phyloP scores from a whole-genome alignment of 2,797 vertebrate species.

The Eremophila alpestris region DNA sequence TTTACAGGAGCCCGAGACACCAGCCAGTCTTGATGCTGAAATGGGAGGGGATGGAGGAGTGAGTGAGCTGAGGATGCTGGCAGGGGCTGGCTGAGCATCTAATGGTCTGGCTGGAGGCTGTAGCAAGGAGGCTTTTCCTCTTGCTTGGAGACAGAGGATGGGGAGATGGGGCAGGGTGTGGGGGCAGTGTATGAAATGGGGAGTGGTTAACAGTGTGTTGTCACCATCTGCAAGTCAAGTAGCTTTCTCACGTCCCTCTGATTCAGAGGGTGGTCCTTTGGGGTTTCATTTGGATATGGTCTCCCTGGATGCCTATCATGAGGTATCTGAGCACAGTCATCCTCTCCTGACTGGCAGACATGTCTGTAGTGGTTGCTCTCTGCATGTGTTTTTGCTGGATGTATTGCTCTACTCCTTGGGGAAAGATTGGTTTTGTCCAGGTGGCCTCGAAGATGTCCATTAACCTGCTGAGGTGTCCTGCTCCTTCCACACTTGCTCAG shows the following conservation, averaged over 20 bases:
- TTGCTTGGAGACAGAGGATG: not conserved
- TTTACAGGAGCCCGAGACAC: not conserved
- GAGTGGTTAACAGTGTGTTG: not conserved
- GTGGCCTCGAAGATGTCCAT: fast-evolving
- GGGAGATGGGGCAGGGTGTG: not conserved
- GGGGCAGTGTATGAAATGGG: not conserved
- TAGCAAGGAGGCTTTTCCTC: not conserved
- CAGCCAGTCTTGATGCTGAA: not conserved
- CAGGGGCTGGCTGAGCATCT: not conserved
- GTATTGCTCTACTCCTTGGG: not conserved
- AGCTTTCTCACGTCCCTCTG: not conserved
- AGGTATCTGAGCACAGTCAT: not conserved
- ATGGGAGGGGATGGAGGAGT: not conserved
- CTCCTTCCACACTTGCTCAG: not conserved
- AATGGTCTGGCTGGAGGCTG: not conserved
- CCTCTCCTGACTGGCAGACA: not conserved
- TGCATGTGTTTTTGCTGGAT: not conserved
- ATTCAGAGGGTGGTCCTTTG: not conserved
- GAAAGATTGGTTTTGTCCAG: not conserved
- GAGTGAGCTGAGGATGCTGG: not conserved
- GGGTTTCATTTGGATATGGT: not conserved
- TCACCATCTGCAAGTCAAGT: not conserved
- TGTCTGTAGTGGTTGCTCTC: not conserved
- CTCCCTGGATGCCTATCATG: fast-evolving
- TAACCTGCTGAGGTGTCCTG: not conserved